These are phyloP conservation scores for Pheosia tremula DNA, from an alignment of 2,888 invertebrate species.

Conservation along the genomic window DNA sequence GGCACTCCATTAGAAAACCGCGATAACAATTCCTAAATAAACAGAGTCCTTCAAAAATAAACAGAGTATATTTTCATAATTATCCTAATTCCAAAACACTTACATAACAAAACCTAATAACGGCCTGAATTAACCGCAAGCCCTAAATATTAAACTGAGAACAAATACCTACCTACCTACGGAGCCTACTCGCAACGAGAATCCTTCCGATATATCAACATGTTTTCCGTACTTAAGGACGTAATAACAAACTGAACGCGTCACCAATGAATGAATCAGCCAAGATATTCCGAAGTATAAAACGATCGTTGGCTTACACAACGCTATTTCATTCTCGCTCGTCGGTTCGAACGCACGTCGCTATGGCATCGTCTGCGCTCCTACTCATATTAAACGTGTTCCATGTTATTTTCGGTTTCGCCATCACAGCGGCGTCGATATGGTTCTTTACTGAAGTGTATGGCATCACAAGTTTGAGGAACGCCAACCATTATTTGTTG, in stretches of 20 bases:
- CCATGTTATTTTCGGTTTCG: constrained; percentile 58
- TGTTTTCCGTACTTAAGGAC: neutral
- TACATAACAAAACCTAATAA: neutral
- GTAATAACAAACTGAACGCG: constrained; percentile 13
- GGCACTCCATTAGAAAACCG: no score
- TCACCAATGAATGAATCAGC: constrained; percentile 12
- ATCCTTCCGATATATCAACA: constrained; percentile 1
- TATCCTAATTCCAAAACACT: neutral
- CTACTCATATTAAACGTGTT: constrained; percentile 60
- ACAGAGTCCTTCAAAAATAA: no score
- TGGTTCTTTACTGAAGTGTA: constrained; percentile 71
- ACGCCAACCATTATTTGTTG: constrained; percentile 69
- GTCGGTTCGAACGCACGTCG: constrained; percentile 29
- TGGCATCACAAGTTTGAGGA: constrained; percentile 60
- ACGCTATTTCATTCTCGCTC: constrained; percentile 63
- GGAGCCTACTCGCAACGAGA: neutral
- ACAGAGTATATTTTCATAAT: no score
- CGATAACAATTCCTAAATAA: no score
- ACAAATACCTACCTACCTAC: neutral
- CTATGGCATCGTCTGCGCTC: constrained; percentile 41
- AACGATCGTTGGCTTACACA: constrained; percentile 30
- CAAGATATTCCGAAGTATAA: constrained; percentile 47
- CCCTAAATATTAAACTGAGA: neutral
- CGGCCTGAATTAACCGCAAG: neutral
- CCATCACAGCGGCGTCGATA: constrained; percentile 57